These are phyloP conservation scores for Peromyscus aztecus DNA, from an alignment of 2,797 vertebrate genomes.

Conservation along the genomic window DNA sequence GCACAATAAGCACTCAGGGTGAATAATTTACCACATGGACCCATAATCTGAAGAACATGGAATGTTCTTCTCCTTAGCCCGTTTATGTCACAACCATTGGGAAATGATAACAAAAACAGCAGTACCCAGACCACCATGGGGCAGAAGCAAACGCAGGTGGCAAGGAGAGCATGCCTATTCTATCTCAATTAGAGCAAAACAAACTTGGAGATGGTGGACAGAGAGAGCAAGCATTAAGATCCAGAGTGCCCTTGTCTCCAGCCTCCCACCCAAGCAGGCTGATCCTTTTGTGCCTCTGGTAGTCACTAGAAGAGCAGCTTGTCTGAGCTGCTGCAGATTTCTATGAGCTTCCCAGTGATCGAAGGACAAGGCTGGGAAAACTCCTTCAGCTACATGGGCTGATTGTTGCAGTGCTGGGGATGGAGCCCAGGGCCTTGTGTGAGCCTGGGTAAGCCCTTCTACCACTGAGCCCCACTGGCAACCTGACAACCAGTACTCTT, in stretches of 20 bases:
- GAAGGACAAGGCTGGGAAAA: not conserved
- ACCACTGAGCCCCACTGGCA: no score
- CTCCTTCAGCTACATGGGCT: not conserved
- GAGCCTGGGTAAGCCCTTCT: not conserved
- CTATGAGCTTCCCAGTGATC: not conserved
- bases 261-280: not conserved
- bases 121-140: not conserved
- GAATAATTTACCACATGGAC: not conserved
- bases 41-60: not conserved
- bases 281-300: not conserved
- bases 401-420: not conserved
- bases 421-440: not conserved
- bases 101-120: not conserved
- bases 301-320: not conserved
- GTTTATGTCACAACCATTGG: not conserved
- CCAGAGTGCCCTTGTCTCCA: not conserved
- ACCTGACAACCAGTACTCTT: not conserved
- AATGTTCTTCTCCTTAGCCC: not conserved
- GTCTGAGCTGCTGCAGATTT: not conserved
- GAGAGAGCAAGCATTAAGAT: not conserved
- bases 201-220: not conserved
- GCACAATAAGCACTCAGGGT: not conserved
- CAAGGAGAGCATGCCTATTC: not conserved
- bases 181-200: not conserved
- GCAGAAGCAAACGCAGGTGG: not conserved